Conservation (phyloP, 2,113 vertebrate species). For the Cairina moschata region DNA sequence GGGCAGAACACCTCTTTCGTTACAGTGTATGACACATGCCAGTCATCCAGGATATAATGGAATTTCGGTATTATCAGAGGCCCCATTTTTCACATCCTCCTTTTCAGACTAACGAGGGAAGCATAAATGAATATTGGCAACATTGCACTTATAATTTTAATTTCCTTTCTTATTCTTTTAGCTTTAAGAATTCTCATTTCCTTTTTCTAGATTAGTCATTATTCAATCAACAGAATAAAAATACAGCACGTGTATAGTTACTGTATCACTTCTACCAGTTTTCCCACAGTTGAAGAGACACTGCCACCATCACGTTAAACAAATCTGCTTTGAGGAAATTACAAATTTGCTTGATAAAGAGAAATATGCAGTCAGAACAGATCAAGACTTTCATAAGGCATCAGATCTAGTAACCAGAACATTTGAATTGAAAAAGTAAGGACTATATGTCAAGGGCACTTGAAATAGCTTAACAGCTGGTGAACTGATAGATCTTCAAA, state of each 20-base stretch:
- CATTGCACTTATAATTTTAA: not conserved
- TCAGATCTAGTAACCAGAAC: not conserved
- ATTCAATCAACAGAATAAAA: not conserved
- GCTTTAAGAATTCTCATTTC: not conserved
- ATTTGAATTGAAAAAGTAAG: not conserved
- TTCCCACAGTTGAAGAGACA: not conserved
- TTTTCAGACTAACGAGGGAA: not conserved
- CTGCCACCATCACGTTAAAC: not conserved
- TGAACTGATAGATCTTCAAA: not conserved
- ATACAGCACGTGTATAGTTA: not conserved
- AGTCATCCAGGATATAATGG: not conserved
- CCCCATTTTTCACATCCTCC: not conserved
- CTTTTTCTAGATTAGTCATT: slow-evolving; percentile 7
- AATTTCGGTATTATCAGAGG: not conserved
- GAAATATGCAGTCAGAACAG: not conserved
- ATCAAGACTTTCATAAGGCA: not conserved
- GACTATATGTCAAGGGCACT: not conserved
- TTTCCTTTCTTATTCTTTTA: not conserved
- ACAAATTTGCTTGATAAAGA: not conserved
- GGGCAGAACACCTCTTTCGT: not conserved
- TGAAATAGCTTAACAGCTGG: not conserved
- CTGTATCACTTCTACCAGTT: not conserved
- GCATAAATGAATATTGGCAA: not conserved
- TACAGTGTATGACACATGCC: not conserved
- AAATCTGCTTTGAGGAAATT: not conserved